Evolutionary conservation across 2,797 vertebrate species (phyloP).

Genomic region (Xerus rutilus): DNA sequence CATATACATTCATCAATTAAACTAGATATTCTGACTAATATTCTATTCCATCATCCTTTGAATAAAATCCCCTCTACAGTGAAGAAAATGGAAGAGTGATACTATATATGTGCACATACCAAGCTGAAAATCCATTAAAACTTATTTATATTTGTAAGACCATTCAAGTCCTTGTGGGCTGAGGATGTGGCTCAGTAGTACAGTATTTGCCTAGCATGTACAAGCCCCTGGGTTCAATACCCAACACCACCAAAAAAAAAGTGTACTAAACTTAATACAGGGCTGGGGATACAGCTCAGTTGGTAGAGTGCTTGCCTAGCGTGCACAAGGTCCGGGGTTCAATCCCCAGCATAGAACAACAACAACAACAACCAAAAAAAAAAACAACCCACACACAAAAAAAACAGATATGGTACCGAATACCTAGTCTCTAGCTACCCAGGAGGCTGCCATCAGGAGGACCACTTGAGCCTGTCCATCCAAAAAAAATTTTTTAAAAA

Average conservation of each 20-base stretch:
- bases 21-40: not conserved
- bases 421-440: no score
- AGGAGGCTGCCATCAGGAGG: no score
- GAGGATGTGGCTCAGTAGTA: no score
- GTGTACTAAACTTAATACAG: no score
- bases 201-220: no score
- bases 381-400: not conserved
- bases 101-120: not conserved
- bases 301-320: no score
- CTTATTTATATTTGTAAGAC: slow-evolving; percentile 17
- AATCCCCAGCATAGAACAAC: no score
- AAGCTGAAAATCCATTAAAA: slow-evolving; percentile 16
- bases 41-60: not conserved
- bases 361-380: no score
- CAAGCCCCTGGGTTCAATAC: no score
- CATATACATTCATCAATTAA: not conserved
- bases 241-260: no score
- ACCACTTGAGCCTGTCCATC: not conserved
- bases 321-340: no score
- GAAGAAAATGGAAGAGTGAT: not conserved
- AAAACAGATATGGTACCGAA: not conserved
- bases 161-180: not conserved
- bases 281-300: no score
- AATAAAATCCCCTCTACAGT: not conserved
- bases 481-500: not conserved